Conservation (phyloP, 2,113 vertebrate genomes). For the Fukomys damarensis region DNA sequence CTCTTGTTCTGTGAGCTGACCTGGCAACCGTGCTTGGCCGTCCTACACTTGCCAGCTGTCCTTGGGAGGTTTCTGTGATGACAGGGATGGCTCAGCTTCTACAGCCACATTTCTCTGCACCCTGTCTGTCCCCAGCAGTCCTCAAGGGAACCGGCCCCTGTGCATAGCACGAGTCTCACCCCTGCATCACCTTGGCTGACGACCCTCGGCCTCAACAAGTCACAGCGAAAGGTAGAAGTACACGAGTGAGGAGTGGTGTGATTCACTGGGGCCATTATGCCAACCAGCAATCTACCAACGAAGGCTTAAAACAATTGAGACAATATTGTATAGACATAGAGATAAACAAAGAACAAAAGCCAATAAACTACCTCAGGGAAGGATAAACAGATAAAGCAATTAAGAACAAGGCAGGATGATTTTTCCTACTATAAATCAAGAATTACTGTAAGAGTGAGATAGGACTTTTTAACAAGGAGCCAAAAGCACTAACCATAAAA, state of each 20-base stretch:
- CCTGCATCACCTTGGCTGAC: background rate
- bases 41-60: background rate
- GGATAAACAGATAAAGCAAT: background rate
- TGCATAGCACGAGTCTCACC: too few relatives aligned
- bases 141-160: background rate
- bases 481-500: background rate
- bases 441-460: background rate
- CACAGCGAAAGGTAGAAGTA: fast-evolving
- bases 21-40: background rate
- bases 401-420: background rate
- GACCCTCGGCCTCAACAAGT: background rate
- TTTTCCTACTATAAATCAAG: background rate
- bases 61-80: too few relatives aligned
- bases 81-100: too few relatives aligned
- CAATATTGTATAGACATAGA: background rate
- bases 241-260: background rate
- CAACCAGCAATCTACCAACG: background rate
- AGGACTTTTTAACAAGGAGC: background rate
- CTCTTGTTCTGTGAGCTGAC: too few relatives aligned
- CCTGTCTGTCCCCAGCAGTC: fast-evolving
- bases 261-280: background rate
- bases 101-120: background rate
- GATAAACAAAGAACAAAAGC: background rate
- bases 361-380: background rate
- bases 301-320: background rate